Conservation (phyloP, 2,113 vertebrate genomes). For the Motacilla alba region DNA sequence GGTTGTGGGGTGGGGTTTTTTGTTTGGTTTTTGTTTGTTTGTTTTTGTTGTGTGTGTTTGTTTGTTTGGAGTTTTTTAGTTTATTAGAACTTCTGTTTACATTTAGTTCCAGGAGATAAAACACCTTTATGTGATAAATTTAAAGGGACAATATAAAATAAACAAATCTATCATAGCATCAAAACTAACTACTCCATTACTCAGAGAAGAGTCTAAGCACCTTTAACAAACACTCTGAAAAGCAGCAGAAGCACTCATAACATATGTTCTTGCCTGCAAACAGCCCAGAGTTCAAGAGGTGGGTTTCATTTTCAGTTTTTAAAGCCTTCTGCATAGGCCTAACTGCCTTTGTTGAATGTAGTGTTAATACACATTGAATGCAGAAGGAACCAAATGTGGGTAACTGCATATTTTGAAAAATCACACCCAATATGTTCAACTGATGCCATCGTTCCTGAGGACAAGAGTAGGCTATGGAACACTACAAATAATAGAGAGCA, state of each 20-base stretch:
- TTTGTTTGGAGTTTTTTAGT: background rate
- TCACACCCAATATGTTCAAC: conserved; percentile 43
- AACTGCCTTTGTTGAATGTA: conserved; percentile 40
- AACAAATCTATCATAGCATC: background rate
- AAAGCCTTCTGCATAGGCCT: conserved; percentile 8
- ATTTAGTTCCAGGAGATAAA: conserved; percentile 13
- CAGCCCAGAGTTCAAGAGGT: conserved; percentile 26
- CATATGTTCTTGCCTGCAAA: conserved; percentile 38
- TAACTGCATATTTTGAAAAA: conserved; percentile 46
- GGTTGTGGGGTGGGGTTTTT: background rate
- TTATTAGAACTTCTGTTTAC: background rate
- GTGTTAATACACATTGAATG: background rate
- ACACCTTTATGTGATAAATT: background rate
- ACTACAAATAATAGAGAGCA: conserved; percentile 7
- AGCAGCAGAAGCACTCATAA: background rate
- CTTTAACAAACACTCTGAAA: background rate
- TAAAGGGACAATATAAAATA: conserved; percentile 24
- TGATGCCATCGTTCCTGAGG: conserved; percentile 13
- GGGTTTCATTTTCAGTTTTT: background rate
- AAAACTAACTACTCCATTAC: background rate
- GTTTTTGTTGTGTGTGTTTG: background rate
- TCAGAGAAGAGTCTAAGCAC: background rate
- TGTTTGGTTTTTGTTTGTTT: background rate
- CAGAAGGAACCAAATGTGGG: conserved; percentile 14
- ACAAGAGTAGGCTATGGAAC: conserved; percentile 26